phyloP scores from a whole-genome alignment of 2,113 vertebrate species.

The Nesogale talazaci region DNA sequence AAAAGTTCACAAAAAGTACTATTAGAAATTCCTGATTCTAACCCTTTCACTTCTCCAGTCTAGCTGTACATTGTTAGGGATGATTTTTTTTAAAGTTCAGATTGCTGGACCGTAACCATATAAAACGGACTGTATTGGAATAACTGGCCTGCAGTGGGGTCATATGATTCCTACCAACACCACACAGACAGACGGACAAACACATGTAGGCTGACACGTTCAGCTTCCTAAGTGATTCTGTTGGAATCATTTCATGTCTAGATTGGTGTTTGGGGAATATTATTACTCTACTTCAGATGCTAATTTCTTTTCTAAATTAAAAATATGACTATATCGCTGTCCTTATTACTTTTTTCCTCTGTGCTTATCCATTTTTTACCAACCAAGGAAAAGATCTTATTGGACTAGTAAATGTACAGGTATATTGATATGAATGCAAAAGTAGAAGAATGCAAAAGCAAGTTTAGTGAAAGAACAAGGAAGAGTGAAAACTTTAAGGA shows the following conservation, averaged over 20 bases:
- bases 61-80: conserved; percentile 6
- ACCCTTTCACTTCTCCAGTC: neutral
- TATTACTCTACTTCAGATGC: neutral
- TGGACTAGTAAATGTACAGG: neutral
- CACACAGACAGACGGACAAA: neutral
- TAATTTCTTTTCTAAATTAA: conserved; percentile 31
- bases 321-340: neutral
- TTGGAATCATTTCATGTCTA: neutral
- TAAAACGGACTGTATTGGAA: conserved; percentile 8
- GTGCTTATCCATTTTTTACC: conserved; percentile 6
- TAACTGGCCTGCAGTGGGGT: conserved; percentile 16
- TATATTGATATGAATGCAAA: neutral
- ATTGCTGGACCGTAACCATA: conserved; percentile 11
- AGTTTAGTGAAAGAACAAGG: neutral
- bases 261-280: neutral
- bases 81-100: conserved; percentile 32
- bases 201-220: neutral
- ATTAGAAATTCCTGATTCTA: conserved; percentile 49
- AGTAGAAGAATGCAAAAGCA: neutral
- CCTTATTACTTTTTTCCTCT: conserved; percentile 26
- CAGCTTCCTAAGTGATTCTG: conserved; percentile 4
- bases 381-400: conserved; percentile 29
- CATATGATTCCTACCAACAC: neutral
- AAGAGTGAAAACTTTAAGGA: neutral
- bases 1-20: conserved; percentile 11